Evolutionary conservation across 2,888 invertebrate species (phyloP).

Genomic region (Pseudolycoriella hygida): DNA sequence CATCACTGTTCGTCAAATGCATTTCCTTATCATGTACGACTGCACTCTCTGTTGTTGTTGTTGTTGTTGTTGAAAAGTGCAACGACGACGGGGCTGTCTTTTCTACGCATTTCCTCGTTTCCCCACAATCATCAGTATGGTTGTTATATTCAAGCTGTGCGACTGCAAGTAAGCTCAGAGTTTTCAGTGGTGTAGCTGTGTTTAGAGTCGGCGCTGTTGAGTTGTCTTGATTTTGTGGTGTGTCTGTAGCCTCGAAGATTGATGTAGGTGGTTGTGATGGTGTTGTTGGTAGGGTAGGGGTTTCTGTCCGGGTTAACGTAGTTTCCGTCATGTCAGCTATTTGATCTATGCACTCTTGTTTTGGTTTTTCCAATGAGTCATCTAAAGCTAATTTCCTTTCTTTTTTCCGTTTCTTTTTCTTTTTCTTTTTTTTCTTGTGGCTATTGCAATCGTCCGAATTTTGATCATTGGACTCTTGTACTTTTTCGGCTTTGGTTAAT

Average conservation of each 20-base stretch:
- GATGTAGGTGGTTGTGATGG: constrained; percentile 12
- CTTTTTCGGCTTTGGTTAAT: background rate
- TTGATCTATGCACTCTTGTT: too few species aligned
- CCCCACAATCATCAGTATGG: background rate
- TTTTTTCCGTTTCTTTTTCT: constrained; percentile 17
- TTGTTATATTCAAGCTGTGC: constrained; percentile 44
- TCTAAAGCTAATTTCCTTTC: constrained; percentile 8
- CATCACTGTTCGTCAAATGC: background rate
- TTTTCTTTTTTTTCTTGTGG: constrained; percentile 10
- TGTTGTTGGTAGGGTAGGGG: constrained; percentile 1
- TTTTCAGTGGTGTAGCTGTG: constrained; percentile 36
- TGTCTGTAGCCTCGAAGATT: constrained; percentile 13
- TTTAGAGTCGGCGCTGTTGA: background rate
- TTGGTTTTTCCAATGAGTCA: too few species aligned
- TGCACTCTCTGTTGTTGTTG: constrained; percentile 5
- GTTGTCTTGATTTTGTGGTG: constrained; percentile 6
- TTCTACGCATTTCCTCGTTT: background rate
- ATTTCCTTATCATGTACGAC: background rate
- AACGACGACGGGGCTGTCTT: background rate
- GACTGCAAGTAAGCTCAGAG: constrained; percentile 35
- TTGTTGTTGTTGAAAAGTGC: background rate
- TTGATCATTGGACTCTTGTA: constrained; percentile 2
- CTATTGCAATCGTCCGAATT: background rate
- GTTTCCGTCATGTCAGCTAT: background rate
- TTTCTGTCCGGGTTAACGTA: background rate